Conservation (phyloP, 2,797 vertebrate species). For the Gallirallus australis region DNA sequence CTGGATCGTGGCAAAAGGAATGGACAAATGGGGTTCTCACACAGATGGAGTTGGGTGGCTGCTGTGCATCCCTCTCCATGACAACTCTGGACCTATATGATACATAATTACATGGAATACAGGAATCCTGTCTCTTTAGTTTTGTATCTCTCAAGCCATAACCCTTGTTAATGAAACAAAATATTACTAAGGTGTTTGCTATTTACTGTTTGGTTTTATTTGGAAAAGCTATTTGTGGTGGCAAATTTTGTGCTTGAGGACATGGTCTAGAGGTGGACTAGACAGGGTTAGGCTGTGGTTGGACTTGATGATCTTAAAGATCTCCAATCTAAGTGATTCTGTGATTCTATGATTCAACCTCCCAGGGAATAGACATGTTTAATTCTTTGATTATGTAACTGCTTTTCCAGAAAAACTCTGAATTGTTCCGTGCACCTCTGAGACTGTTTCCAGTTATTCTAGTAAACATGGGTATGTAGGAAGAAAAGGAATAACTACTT, state of each 20-base stretch:
- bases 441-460: neutral
- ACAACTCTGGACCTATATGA: rapidly evolving
- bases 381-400: neutral
- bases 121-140: neutral
- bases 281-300: too few species aligned
- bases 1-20: neutral
- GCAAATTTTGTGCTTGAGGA: neutral
- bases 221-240: neutral
- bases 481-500: neutral
- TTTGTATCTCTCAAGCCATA: neutral
- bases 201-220: neutral
- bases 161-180: neutral
- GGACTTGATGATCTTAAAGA: too few species aligned
- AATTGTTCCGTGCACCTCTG: neutral
- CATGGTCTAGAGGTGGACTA: too few species aligned
- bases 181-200: neutral
- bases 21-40: neutral
- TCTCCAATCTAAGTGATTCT: too few species aligned
- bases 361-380: neutral
- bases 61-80: rapidly evolving
- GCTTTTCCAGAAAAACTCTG: neutral
- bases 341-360: neutral
- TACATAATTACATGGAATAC: neutral
- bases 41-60: neutral
- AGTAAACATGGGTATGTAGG: neutral